Evolutionary conservation across 2,113 vertebrate species (phyloP).

Genomic region (Hemichromis elongatus): DNA sequence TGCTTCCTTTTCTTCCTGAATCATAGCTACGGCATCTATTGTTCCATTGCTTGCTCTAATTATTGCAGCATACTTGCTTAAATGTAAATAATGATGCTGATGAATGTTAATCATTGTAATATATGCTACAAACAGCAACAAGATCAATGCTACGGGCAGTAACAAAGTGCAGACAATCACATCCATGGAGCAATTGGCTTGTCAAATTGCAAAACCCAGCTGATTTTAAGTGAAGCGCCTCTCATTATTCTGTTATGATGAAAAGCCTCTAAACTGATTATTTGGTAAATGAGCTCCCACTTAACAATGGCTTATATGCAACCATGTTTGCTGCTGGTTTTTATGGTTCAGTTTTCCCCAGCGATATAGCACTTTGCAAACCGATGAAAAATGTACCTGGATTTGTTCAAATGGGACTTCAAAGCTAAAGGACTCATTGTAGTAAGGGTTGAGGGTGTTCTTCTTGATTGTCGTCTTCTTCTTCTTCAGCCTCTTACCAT

Average conservation of each 20-base stretch:
- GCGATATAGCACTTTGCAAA: neutral
- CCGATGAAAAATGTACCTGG: conserved; percentile 78
- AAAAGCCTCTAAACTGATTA: conserved; percentile 41
- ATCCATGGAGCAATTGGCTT: conserved; percentile 8
- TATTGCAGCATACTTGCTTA: neutral
- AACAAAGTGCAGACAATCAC: conserved; percentile 20
- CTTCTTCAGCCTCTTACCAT: conserved; percentile 98
- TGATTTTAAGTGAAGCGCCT: conserved; percentile 28
- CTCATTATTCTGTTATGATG: conserved; percentile 26
- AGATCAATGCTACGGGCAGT: neutral
- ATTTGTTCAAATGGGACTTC: conserved; percentile 99
- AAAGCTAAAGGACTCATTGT: conserved; percentile 99
- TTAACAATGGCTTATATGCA: neutral
- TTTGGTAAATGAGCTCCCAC: conserved; percentile 30
- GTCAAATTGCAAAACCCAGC: conserved; percentile 28
- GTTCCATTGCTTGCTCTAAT: neutral
- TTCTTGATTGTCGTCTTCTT: conserved; percentile 99
- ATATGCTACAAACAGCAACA: neutral
- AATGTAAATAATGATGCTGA: neutral
- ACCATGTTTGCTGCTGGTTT: neutral
- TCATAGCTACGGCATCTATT: neutral
- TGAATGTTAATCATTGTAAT: neutral
- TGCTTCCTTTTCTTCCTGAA: neutral
- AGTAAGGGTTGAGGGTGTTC: conserved; percentile 99
- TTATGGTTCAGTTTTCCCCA: neutral